These are phyloP conservation scores for Pristis pectinata DNA, from an alignment of 2,797 vertebrate species.

Conservation along the genomic window DNA sequence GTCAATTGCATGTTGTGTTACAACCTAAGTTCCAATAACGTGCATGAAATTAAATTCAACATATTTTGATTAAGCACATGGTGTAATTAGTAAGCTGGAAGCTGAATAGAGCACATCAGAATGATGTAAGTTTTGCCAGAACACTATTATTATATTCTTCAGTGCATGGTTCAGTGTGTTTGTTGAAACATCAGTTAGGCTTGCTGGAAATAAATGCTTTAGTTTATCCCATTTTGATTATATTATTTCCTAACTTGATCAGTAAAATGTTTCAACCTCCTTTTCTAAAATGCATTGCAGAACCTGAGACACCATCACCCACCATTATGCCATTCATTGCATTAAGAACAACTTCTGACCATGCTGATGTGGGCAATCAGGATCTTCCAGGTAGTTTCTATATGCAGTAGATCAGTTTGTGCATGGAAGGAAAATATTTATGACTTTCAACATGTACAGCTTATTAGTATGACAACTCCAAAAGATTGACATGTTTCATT, in stretches of 20 bases:
- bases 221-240: neutral
- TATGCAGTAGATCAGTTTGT: neutral
- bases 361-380: constrained; percentile 23
- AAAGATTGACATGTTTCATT: too few species aligned
- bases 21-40: neutral
- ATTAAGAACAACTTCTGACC: constrained; percentile 26
- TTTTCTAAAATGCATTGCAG: constrained; percentile 32
- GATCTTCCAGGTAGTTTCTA: constrained; percentile 30
- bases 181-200: neutral
- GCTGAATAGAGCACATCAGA: too few species aligned
- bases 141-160: neutral
- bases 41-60: neutral
- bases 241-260: neutral
- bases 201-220: neutral
- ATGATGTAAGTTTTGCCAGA: neutral
- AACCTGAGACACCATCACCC: constrained; percentile 15
- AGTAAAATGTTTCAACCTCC: constrained; percentile 21
- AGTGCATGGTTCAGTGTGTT: neutral
- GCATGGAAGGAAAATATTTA: neutral
- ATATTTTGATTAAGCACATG: neutral
- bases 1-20: neutral
- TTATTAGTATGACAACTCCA: neutral
- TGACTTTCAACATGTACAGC: neutral
- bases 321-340: neutral
- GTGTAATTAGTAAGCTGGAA: neutral